Evolutionary conservation across 2,113 vertebrate genomes (phyloP).

Genomic region (Podarcis cretensis): DNA sequence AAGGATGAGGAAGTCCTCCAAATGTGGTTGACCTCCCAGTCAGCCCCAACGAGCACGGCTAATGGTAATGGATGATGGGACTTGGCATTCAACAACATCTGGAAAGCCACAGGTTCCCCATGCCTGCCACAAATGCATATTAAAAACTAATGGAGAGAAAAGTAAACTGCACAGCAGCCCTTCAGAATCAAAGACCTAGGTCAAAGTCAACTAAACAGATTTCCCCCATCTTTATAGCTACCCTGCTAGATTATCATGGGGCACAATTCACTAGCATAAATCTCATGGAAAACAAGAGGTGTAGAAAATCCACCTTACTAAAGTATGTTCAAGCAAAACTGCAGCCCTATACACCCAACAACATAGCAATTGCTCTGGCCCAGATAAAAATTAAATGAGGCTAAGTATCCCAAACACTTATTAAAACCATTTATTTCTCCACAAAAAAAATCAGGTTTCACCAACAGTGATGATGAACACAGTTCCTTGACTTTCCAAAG

Average conservation of each 20-base stretch:
- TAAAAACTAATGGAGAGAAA: not conserved
- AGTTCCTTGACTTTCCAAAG: not conserved
- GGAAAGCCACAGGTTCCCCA: not conserved
- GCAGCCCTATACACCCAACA: not conserved
- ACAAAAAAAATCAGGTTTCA: not conserved
- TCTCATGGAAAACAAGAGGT: not conserved
- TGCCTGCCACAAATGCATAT: not conserved
- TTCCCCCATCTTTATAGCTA: fast-evolving
- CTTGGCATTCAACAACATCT: not conserved
- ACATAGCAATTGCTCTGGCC: not conserved
- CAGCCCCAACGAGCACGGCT: too few species aligned
- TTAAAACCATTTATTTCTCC: conserved; percentile 53
- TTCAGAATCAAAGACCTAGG: not conserved
- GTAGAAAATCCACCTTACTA: not conserved
- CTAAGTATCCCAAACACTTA: fast-evolving
- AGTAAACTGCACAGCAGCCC: not conserved
- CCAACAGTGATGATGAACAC: not conserved
- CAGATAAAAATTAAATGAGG: not conserved
- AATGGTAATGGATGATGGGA: too few species aligned
- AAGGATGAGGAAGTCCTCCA: not conserved
- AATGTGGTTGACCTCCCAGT: too few species aligned
- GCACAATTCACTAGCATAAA: not conserved
- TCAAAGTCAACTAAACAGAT: not conserved
- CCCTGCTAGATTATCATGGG: not conserved
- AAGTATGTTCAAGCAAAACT: not conserved